These are phyloP conservation scores for Aphaenogaster rudis DNA, from an alignment of 1,140 invertebrate species.

Conservation along the genomic window DNA sequence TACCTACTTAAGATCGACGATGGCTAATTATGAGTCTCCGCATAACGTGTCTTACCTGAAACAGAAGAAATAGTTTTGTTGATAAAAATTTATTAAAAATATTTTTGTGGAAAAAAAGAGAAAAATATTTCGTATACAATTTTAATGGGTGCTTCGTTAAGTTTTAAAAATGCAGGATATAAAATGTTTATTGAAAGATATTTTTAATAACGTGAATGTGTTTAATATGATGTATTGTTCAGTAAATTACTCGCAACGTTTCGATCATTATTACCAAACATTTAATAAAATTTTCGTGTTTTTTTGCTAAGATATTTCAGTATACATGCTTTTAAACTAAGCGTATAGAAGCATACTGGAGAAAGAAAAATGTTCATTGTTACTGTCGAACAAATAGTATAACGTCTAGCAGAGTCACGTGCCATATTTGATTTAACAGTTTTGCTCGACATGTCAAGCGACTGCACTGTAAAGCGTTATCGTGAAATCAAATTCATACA, in stretches of 20 bases:
- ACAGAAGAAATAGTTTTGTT: constrained; percentile 28
- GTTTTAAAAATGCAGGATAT: neutral
- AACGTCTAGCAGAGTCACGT: neutral
- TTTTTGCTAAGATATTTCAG: neutral
- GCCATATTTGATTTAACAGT: constrained; percentile 31
- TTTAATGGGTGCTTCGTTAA: neutral
- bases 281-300: constrained; percentile 16
- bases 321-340: neutral
- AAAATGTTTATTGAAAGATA: constrained; percentile 11
- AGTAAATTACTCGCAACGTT: neutral
- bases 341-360: neutral
- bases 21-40: neutral
- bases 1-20: constrained; percentile 63
- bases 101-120: neutral
- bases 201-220: neutral
- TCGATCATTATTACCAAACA: constrained; percentile 7
- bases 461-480: neutral
- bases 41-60: constrained; percentile 41
- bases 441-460: neutral
- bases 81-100: constrained; percentile 17
- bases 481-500: constrained; percentile 2
- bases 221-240: neutral
- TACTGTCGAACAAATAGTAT: constrained; percentile 10
- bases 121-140: neutral
- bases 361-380: neutral